phyloP scores from a whole-genome alignment of 1,140 invertebrate genomes.

The Macrobrachium rosenbergii region DNA sequence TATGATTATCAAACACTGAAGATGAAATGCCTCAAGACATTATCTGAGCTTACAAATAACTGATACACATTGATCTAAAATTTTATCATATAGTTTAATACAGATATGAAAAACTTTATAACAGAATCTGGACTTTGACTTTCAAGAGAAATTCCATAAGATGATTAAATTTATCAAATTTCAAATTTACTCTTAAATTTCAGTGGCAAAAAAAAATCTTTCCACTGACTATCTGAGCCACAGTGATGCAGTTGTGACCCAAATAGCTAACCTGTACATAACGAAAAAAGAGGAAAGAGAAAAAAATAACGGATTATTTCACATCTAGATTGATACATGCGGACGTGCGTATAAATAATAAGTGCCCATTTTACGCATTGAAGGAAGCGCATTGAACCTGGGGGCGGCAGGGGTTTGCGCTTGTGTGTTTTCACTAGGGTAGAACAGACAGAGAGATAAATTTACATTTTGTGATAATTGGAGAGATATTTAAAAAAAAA shows the following conservation, averaged over 20 bases:
- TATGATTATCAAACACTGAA: no score
- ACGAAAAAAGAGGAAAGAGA: neutral
- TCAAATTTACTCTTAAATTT: neutral
- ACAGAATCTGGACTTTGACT: no score
- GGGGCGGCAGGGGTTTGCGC: neutral
- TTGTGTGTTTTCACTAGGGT: neutral
- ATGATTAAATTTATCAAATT: no score
- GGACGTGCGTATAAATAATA: slow-evolving; percentile 45
- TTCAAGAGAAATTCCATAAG: no score
- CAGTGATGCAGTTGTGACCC: neutral
- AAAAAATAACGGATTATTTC: slow-evolving; percentile 18
- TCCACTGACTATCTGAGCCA: neutral
- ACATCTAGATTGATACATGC: slow-evolving; percentile 57
- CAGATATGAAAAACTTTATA: no score
- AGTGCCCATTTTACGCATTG: neutral
- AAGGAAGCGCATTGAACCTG: neutral
- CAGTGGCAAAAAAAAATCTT: neutral
- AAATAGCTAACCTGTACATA: neutral
- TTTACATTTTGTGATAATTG: slow-evolving; percentile 1
- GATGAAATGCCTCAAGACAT: no score
- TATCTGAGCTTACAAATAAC: no score
- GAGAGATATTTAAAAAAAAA: neutral
- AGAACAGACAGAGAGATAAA: neutral
- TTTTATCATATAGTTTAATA: no score
- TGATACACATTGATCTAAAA: no score